Conservation (phyloP, 2,113 vertebrate species). For the Morone saxatilis region DNA sequence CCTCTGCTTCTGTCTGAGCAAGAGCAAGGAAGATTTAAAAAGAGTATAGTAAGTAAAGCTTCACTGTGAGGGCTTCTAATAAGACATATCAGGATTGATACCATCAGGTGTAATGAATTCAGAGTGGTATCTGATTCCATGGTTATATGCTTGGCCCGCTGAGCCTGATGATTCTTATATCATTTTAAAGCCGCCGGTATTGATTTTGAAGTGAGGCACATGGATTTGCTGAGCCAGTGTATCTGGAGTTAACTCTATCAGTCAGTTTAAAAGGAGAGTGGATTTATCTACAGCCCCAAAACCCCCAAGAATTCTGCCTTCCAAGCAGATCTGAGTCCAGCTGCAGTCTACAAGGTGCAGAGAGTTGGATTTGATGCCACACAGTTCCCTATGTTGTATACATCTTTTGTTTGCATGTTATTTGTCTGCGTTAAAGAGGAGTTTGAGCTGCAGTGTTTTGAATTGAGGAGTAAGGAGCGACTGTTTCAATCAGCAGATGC, state of each 20-base stretch:
- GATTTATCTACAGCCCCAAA: conserved; percentile 66
- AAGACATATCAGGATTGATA: conserved; percentile 55
- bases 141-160: conserved; percentile 33
- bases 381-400: not conserved
- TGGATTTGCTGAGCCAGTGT: conserved; percentile 73
- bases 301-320: conserved; percentile 42
- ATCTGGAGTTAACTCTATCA: conserved; percentile 74
- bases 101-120: conserved; percentile 71
- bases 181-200: conserved; percentile 68
- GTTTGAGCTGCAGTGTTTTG: not conserved
- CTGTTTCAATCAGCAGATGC: conserved; percentile 9
- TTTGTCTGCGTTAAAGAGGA: conserved; percentile 2
- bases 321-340: conserved; percentile 54
- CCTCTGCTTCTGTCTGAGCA: not conserved
- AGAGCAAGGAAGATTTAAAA: conserved; percentile 33
- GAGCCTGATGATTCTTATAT: conserved; percentile 70
- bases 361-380: conserved; percentile 3
- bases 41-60: conserved; percentile 1
- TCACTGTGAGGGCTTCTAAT: conserved; percentile 16
- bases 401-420: not conserved
- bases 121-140: conserved; percentile 46
- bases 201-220: conserved; percentile 70
- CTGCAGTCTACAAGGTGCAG: conserved; percentile 16
- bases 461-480: not conserved
- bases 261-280: conserved; percentile 51